Evolutionary conservation across 1,140 invertebrate species (phyloP).

Genomic region (Nylanderia fulva): DNA sequence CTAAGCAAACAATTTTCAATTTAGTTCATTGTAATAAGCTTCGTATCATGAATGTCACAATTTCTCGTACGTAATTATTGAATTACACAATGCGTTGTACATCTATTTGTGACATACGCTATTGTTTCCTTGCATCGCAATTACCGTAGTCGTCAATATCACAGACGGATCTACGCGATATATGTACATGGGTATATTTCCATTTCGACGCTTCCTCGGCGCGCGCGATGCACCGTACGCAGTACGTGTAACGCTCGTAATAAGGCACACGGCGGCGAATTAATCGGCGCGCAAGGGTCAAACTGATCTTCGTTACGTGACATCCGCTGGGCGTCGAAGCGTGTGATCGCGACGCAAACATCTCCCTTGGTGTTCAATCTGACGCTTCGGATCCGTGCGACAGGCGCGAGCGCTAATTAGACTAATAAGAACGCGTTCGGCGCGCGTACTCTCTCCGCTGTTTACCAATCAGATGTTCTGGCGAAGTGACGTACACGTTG

Average conservation of each 20-base stretch:
- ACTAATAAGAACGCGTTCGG: slow-evolving; percentile 68
- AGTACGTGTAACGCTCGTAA: slow-evolving; percentile 34
- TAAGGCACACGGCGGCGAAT: slow-evolving; percentile 52
- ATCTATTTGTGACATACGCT: slow-evolving; percentile 13
- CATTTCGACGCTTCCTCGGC: slow-evolving; percentile 46
- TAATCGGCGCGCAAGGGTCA: slow-evolving; percentile 62
- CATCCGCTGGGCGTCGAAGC: slow-evolving; percentile 31
- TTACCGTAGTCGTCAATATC: slow-evolving; percentile 10
- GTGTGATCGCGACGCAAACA: slow-evolving; percentile 58
- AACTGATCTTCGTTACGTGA: slow-evolving; percentile 58
- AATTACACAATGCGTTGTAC: slow-evolving; percentile 23
- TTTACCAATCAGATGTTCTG: slow-evolving; percentile 67
- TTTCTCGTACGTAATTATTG: slow-evolving; percentile 23
- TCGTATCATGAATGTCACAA: slow-evolving; percentile 6
- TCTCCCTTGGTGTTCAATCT: slow-evolving; percentile 45
- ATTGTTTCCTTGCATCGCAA: slow-evolving; percentile 42
- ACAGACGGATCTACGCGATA: neutral
- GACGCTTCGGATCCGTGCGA: slow-evolving; percentile 34
- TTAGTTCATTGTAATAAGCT: slow-evolving; percentile 7
- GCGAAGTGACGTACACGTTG: slow-evolving; percentile 70
- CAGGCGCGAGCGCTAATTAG: slow-evolving; percentile 58
- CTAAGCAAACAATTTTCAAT: neutral
- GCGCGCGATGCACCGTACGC: slow-evolving; percentile 3
- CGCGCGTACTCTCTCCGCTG: slow-evolving; percentile 34
- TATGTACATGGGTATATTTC: too few relatives aligned